Base-by-base conservation (phyloP, 2,888 invertebrate genomes). In the Sinopyrophorus schimmeli region DNA sequence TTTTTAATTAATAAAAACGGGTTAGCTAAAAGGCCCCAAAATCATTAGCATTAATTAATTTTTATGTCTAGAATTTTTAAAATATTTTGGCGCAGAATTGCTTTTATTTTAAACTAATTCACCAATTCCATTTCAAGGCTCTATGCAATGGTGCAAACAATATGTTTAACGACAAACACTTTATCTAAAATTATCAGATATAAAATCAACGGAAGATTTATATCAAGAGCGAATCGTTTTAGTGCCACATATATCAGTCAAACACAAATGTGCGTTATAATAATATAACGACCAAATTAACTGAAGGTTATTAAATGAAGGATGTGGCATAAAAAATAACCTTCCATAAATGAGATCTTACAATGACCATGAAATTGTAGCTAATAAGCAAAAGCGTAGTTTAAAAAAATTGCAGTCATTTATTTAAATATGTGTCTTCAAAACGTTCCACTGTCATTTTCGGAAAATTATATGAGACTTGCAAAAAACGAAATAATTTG, bases 301-400 rank as follows among this genome's bases (percentile, higher is more conserved):
- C 20, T 10, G 40, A 21, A 40, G 40, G 27, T 15, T 30, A 12
- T 30, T 28, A 30, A 40, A 30, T 30, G 40, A 30, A 41, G 41
- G 41, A 30, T 31, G 41, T 14, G 10, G 15, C 10, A 3, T 5
- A 31, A 41, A 30, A 41, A 41, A 16, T 35, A 28, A 21, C 28
- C 28, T 21, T 28, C 23, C 31, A 41, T 41, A 30, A 31, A 28
- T 6, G 31, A 41, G 10, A 24, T 12, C 31, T 11, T 23, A 28
- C 15, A 17, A 10, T 28, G 39, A n/a, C 28, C 38, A 14, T 14
- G 28, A 39, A 47, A 30, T 32, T 9, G 7, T 23, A 10, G 30
- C 31, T 39, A 31, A 39, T 28, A 30, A 43, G 34, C 43, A 24
- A 20, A 11, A 15, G 30, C 40, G 20, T 16, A 23, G 30, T 30